Evolutionary conservation across 2,113 vertebrate genomes (phyloP).

Genomic region (Solea solea): DNA sequence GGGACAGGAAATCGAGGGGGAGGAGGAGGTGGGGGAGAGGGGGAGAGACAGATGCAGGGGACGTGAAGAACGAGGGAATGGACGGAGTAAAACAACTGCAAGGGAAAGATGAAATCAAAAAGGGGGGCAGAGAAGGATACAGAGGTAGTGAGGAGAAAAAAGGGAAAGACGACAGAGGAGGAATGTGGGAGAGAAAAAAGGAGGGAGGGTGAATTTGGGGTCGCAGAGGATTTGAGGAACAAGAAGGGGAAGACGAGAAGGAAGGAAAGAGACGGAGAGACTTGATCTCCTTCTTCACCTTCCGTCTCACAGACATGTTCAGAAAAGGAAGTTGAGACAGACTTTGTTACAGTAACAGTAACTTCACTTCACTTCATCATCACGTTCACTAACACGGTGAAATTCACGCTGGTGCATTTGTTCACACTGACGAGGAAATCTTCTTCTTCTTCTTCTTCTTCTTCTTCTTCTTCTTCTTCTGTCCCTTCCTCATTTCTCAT

Average conservation of each 20-base stretch:
- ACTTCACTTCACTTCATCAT: no score
- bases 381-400: no score
- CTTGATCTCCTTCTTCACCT: no score
- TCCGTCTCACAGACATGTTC: no score
- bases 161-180: neutral
- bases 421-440: no score
- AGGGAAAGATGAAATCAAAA: neutral
- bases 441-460: neutral
- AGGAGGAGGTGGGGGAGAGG: neutral
- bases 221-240: neutral
- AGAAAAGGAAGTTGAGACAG: no score
- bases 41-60: neutral
- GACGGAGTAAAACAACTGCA: neutral
- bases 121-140: neutral
- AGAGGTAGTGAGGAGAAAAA: neutral
- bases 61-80: neutral
- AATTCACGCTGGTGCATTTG: no score
- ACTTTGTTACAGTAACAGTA: no score
- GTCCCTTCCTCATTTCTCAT: conserved; percentile 15
- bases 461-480: neutral
- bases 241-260: neutral
- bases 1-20: conserved; percentile 73
- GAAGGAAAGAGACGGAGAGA: neutral
- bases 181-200: conserved; percentile 4
- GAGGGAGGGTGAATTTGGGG: neutral